Evolutionary conservation across 2,888 invertebrate species (phyloP).

Genomic region (Ormia ochracea): DNA sequence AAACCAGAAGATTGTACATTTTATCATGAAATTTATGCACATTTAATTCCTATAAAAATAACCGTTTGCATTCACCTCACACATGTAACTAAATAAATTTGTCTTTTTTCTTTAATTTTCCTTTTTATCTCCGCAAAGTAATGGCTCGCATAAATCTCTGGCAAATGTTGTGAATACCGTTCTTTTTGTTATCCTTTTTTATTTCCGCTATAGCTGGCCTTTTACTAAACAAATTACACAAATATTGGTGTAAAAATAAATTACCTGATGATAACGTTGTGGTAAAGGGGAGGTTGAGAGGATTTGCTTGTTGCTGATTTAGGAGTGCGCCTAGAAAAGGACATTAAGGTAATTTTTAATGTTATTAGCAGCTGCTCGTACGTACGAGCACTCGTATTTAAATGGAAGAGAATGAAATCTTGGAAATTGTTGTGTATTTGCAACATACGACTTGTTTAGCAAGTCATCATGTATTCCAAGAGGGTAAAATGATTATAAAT

Average conservation of each 20-base stretch:
- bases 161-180: slow-evolving; percentile 6
- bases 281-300: neutral
- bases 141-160: slow-evolving; percentile 46
- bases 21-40: neutral
- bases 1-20: neutral
- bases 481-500: too few species aligned
- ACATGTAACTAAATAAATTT: neutral
- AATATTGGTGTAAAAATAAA: slow-evolving; percentile 40
- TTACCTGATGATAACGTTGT: slow-evolving; percentile 12
- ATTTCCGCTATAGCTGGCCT: neutral
- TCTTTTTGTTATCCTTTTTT: neutral
- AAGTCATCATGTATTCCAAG: too few species aligned
- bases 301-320: neutral
- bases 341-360: neutral
- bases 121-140: slow-evolving; percentile 7
- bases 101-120: neutral
- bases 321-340: neutral
- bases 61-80: neutral
- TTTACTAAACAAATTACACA: slow-evolving; percentile 25
- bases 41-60: slow-evolving; percentile 13
- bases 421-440: too few species aligned
- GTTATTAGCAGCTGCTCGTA: neutral
- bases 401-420: too few species aligned
- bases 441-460: too few species aligned
- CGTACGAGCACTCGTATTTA: too few species aligned